These are phyloP conservation scores for Alces alces DNA, from an alignment of 2,113 vertebrate species.

Conservation along the genomic window DNA sequence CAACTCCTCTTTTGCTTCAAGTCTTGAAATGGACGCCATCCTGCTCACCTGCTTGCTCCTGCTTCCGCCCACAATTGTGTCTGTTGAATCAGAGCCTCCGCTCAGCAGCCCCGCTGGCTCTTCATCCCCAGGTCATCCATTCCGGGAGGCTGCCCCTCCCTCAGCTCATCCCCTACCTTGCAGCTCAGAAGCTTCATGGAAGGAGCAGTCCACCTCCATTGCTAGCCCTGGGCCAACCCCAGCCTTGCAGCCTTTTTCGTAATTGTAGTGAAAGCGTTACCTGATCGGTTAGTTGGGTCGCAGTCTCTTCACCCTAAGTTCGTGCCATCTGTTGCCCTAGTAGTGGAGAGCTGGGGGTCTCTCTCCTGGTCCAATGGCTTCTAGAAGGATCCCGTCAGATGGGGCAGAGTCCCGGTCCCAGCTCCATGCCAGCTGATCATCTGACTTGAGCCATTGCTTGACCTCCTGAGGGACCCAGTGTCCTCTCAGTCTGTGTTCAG, in stretches of 20 bases:
- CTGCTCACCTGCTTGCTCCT: not conserved
- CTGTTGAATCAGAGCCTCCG: not conserved
- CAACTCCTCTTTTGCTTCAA: no score
- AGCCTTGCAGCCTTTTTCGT: not conserved
- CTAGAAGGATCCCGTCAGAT: not conserved
- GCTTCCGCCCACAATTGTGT: rapidly evolving
- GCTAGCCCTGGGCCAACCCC: not conserved
- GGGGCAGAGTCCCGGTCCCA: not conserved
- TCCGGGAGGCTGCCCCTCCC: not conserved
- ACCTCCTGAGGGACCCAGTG: no score
- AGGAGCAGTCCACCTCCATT: not conserved
- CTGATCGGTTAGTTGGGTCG: not conserved
- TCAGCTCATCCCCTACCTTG: not conserved
- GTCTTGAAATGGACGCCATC: not conserved
- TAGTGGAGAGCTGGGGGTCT: not conserved
- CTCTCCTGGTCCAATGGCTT: not conserved
- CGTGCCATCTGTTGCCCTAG: not conserved
- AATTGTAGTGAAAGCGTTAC: not conserved
- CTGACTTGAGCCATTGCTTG: not conserved
- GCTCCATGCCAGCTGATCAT: rapidly evolving
- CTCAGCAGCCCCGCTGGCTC: not conserved
- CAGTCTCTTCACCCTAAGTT: not conserved
- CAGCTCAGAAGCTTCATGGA: not conserved
- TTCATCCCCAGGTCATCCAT: not conserved
- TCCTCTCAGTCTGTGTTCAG: not conserved